A percentile compares a stretch with the other conserved stretches of the same genome.
phyloP scores from a whole-genome alignment of 2,113 vertebrate genomes.

The Lampris incognitus region DNA sequence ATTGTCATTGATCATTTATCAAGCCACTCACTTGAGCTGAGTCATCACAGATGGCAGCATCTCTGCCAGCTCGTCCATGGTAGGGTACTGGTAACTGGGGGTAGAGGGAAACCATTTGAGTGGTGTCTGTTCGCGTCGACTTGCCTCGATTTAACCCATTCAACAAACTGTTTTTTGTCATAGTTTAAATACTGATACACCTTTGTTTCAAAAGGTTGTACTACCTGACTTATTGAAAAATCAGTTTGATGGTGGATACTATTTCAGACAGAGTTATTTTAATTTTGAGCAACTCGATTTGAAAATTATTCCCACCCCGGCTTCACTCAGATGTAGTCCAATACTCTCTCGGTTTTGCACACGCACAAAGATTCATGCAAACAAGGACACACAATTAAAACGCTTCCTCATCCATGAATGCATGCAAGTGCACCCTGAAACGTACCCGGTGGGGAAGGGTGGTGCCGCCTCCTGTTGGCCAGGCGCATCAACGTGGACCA shows the following conservation, averaged over 20 bases:
- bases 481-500: conserved; percentile 95
- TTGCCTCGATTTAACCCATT: background rate
- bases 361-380: background rate
- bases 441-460: conserved; percentile 92
- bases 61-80: conserved; percentile 94
- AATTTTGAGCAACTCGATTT: no score
- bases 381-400: conserved; percentile 12
- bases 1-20: conserved; percentile 15
- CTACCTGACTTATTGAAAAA: background rate
- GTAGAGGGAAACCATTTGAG: conserved; percentile 5
- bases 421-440: background rate
- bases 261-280: no score
- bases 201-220: background rate
- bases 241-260: background rate
- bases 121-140: background rate
- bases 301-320: no score
- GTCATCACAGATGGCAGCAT: conserved; percentile 94
- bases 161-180: background rate
- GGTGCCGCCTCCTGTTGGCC: conserved; percentile 95
- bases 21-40: conserved; percentile 88
- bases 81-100: conserved; percentile 92
- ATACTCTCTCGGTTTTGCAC: no score
- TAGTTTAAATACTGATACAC: background rate
- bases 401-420: background rate
- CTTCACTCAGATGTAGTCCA: no score